Base-by-base conservation (phyloP, 1,140 invertebrate species). In the Apocrypta bakeri region DNA sequence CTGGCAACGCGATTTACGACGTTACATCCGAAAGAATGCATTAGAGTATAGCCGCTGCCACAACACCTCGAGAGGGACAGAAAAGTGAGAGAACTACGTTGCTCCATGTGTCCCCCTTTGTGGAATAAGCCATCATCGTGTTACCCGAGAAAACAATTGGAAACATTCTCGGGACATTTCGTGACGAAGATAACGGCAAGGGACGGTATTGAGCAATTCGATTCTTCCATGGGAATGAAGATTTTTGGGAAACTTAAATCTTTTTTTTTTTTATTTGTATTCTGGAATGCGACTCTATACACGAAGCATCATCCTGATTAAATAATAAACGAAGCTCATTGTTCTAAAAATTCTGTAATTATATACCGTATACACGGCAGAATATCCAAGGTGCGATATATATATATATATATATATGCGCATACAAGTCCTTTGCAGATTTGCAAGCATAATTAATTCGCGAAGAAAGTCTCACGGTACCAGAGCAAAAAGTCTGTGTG, bases 101-200 rank as follows among this genome's bases (percentile, higher is more conserved):
- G 42, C 72, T 12, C 40, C 37, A 56, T 8, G 33, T 66, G 21
- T 37, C 33, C 6, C 12, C 17, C n/a, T n/a, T 4, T 11, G 25
- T 68, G 17, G 74, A 81, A 68, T 74, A 75, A 81, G 72, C 29
- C 56, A 40, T 75, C 79, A 66, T 74, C 79, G 61, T 68, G 56
- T 68, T 68, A 74, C 79, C 24, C 40, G 37, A 31, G 72, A 24
- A 75, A 74, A 68, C 56, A 81, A 75, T 75, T 68, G 63, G 27
- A 68, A 68, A 81, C 63, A 48, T 68, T 75, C 72, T 25, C 31
- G 29, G 27, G 72, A 75, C 79, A 75, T 42, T 68, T 75, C 40
- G 40, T 37, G 56, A 29, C 73, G 71, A 17, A 33, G 25, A 69
- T 2, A 33, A 78, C 40, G 66, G 63, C 27, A 42, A 64, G 14